Conservation (phyloP, 2,888 invertebrate genomes). For the Luffia ferchaultella region DNA sequence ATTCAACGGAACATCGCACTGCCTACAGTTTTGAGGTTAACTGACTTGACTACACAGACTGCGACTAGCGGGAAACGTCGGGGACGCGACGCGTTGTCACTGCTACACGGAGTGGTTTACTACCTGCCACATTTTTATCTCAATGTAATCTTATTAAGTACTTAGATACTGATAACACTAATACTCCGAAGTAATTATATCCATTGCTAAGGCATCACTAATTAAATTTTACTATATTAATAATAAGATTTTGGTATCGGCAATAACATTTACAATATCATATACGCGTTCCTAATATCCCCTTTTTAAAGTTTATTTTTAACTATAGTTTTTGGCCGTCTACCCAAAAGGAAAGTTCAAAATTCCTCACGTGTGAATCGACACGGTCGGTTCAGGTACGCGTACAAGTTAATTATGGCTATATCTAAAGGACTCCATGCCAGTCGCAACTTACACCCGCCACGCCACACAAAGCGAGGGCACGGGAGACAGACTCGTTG, state of each 20-base stretch:
- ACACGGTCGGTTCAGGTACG: slow-evolving; percentile 44
- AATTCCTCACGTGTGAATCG: slow-evolving; percentile 32
- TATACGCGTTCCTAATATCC: too few relatives aligned
- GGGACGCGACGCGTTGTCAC: slow-evolving; percentile 27
- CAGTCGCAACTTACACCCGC: slow-evolving; percentile 56
- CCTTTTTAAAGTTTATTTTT: too few relatives aligned
- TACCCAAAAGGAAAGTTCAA: too few relatives aligned
- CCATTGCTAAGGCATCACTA: too few relatives aligned
- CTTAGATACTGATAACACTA: not conserved
- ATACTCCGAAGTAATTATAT: too few relatives aligned
- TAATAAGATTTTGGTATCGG: too few relatives aligned
- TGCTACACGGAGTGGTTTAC: slow-evolving; percentile 33
- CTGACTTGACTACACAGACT: slow-evolving; percentile 55
- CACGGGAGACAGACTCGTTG: slow-evolving; percentile 19
- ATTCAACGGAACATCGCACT: slow-evolving; percentile 29
- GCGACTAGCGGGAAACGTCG: slow-evolving; percentile 37
- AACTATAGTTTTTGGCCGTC: too few relatives aligned
- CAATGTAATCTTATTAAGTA: not conserved
- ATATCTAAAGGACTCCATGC: slow-evolving; percentile 45
- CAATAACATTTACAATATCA: too few relatives aligned
- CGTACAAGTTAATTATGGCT: slow-evolving; percentile 47
- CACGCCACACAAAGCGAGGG: slow-evolving; percentile 53
- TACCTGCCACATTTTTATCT: slow-evolving; percentile 6
- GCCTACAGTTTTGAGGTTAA: slow-evolving; percentile 62
- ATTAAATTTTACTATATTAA: too few relatives aligned